A percentile compares a stretch with the other conserved stretches of the same genome.
Evolutionary conservation across 2,797 vertebrate species (phyloP).

Genomic region (Spinus olivaceus): DNA sequence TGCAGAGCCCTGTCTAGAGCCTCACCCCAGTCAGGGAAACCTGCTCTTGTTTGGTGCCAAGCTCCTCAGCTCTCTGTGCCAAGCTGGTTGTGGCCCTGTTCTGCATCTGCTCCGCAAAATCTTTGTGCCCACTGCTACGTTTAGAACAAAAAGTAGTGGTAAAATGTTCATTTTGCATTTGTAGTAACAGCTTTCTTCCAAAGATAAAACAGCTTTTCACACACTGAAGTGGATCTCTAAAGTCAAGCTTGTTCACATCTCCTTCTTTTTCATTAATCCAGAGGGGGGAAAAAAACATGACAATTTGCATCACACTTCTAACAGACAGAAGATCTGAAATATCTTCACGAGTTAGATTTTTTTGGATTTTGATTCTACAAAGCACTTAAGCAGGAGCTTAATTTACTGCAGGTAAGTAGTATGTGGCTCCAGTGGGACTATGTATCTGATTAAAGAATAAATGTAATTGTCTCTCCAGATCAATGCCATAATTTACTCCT

Average conservation of each 20-base stretch:
- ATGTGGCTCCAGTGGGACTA: background rate
- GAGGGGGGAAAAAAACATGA: background rate
- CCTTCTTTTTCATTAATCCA: background rate
- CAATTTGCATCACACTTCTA: background rate
- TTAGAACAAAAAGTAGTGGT: background rate
- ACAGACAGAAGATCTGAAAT: background rate
- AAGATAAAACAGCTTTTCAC: background rate
- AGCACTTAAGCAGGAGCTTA: constrained; percentile 7
- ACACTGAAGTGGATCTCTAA: background rate
- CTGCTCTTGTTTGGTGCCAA: background rate
- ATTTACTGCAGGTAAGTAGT: background rate
- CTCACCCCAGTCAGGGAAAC: background rate
- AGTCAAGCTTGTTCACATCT: background rate
- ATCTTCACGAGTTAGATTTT: background rate
- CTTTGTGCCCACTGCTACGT: background rate
- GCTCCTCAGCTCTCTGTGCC: background rate
- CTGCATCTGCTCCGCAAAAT: background rate
- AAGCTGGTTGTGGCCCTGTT: background rate
- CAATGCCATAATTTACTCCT: background rate
- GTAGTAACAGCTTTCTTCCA: background rate
- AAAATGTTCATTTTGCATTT: background rate
- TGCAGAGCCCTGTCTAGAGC: background rate
- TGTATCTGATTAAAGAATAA: background rate
- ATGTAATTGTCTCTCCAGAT: background rate
- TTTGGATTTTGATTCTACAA: background rate